Evolutionary conservation across 2,797 vertebrate genomes (phyloP).

Genomic region (Simalia tracyae): DNA sequence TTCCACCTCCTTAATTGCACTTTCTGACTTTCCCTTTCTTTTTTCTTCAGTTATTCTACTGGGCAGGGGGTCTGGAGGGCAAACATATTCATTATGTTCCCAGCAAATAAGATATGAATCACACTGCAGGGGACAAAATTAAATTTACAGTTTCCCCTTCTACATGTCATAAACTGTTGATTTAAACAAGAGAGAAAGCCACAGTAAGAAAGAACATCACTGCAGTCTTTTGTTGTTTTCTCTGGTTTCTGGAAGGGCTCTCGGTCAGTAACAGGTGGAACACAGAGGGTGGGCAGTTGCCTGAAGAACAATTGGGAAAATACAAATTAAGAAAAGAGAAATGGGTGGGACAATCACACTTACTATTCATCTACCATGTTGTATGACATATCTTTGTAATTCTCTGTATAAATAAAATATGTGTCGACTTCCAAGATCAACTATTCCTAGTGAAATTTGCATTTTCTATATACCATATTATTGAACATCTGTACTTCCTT

Average conservation of each 20-base stretch:
- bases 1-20: conserved; percentile 68
- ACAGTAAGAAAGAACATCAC: conserved; percentile 51
- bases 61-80: conserved; percentile 72
- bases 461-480: neutral
- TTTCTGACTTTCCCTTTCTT: conserved; percentile 71
- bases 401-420: neutral
- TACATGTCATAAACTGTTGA: conserved; percentile 80
- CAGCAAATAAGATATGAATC: conserved; percentile 75
- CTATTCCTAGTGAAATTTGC: neutral
- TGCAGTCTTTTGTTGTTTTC: conserved; percentile 31
- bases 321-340: conserved; percentile 15
- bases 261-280: conserved; percentile 33
- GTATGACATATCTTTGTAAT: neutral
- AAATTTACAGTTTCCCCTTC: conserved; percentile 79
- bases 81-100: conserved; percentile 78
- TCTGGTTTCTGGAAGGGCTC: conserved; percentile 31
- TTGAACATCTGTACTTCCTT: neutral
- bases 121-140: conserved; percentile 77
- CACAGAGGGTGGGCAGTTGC: conserved; percentile 1
- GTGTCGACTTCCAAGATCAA: neutral
- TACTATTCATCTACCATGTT: neutral
- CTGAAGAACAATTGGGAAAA: neutral
- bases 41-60: conserved; percentile 74
- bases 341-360: neutral
- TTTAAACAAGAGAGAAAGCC: conserved; percentile 71